phyloP scores from a whole-genome alignment of 2,888 invertebrate species.

The Archips crataeganus region DNA sequence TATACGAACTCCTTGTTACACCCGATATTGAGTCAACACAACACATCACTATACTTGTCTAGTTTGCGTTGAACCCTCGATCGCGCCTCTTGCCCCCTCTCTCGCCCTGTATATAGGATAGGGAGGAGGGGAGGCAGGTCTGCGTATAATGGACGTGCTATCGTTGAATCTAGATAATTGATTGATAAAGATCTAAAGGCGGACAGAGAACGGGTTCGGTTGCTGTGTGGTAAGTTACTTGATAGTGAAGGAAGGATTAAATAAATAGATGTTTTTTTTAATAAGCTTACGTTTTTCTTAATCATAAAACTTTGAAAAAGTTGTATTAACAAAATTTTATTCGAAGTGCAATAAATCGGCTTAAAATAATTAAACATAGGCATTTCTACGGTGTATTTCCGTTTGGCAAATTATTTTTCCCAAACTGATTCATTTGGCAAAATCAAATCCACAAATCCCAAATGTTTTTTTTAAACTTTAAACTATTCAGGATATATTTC shows the following conservation, averaged over 20 bases:
- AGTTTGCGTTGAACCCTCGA: conserved; percentile 1
- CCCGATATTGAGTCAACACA: conserved; percentile 36
- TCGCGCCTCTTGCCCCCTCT: neutral
- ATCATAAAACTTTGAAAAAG: too few species aligned
- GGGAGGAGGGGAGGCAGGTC: conserved; percentile 2
- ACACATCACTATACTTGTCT: conserved; percentile 30
- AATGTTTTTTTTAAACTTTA: too few species aligned
- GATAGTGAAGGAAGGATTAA: neutral
- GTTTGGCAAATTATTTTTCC: too few species aligned
- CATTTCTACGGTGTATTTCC: too few species aligned
- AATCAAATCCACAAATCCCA: too few species aligned
- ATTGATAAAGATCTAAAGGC: conserved; percentile 62
- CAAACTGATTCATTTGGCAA: too few species aligned
- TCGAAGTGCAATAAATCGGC: too few species aligned
- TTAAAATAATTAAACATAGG: too few species aligned
- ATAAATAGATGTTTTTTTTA: neutral
- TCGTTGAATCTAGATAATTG: conserved; percentile 60
- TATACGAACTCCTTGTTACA: conserved; percentile 42
- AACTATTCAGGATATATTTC: too few species aligned
- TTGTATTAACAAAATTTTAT: too few species aligned
- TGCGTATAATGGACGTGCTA: conserved; percentile 31
- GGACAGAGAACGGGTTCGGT: conserved; percentile 49
- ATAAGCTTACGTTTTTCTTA: too few species aligned
- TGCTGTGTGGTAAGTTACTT: conserved; percentile 36
- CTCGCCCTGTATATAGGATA: neutral